Base-by-base conservation (phyloP, 2,113 vertebrate genomes). In the human region DNA sequence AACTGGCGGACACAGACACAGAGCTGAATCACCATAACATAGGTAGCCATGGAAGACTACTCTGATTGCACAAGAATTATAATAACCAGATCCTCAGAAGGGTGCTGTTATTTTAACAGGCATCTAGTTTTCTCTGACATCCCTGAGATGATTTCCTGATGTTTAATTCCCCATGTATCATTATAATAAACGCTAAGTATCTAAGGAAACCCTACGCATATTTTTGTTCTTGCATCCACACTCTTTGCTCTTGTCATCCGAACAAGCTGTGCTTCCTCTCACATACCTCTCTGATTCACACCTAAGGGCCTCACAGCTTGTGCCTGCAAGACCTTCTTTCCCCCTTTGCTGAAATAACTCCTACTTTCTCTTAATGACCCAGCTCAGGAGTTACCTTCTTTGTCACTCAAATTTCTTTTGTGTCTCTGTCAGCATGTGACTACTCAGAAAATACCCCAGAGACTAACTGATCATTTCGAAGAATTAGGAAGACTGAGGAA, bases 1-100 rank as follows among this genome's bases (percentile, higher is more conserved):
- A 52, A 45, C 3, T 1, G 3, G 13, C 25, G n/a, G 87, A 32
- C 8, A 2, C 3, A 25, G 90, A 89, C 45, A 75, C 52, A 79
- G 61, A n/a, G 52, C 23, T 18, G 38, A 86, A 27, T 13, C 2
- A 0, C 40, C 14, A 30, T 2, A 0, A 35, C 0, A 17, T 8
- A 38, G 87, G 70, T 6, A 81, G 78, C 78, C 89, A 48, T 8
- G 57, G 64, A 43, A 86, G 81, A 76, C 52, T 52, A 16, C 13
- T 43, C 2, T 8, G 55, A 87, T 11, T 1, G 38, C 23, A 25
- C 8, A 61, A 43, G 14, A 90, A 72, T 4, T 23, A n/a, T 1
- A 73, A 59, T 17, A 76, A 40, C 8, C 22, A 61, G 81, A 45
- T 72, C 55, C 40, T 12, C 16, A 78, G 48, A n/a, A 25, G 38